Percentiles rank a stretch among this genome's conserved stretches.
phyloP scores from a whole-genome alignment of 2,888 invertebrate species.

The Ochlodes sylvanus region DNA sequence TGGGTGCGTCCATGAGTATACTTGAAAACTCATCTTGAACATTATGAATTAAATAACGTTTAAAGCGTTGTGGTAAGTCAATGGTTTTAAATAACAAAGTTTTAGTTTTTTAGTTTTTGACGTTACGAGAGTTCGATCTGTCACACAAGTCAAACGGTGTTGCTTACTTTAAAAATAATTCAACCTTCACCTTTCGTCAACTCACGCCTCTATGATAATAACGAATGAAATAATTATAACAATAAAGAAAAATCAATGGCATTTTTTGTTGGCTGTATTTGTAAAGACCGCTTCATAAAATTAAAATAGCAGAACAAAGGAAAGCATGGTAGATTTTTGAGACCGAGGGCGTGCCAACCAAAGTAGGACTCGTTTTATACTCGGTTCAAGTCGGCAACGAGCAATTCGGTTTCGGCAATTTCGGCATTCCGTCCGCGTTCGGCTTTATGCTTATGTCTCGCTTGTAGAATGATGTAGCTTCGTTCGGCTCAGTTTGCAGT shows the following conservation, averaged over 20 bases:
- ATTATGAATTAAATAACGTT: too few relatives aligned
- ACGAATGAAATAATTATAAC: too few relatives aligned
- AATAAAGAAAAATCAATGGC: too few relatives aligned
- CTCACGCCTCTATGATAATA: too few relatives aligned
- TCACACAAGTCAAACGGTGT: conserved; percentile 10
- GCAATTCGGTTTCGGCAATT: conserved; percentile 8
- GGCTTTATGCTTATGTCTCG: conserved; percentile 26
- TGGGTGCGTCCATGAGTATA: too few relatives aligned
- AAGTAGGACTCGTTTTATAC: conserved; percentile 2
- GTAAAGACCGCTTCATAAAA: not conserved
- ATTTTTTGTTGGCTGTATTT: too few relatives aligned
- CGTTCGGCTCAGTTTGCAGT: conserved; percentile 19
- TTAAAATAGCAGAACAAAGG: not conserved
- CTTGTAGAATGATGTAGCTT: too few relatives aligned
- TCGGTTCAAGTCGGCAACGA: conserved; percentile 27
- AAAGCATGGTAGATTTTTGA: conserved; percentile 23
- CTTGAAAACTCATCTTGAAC: too few relatives aligned
- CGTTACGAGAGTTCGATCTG: too few relatives aligned
- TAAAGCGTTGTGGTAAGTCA: too few relatives aligned
- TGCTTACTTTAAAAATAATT: conserved; percentile 7
- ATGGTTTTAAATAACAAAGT: too few relatives aligned
- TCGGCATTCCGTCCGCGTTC: conserved; percentile 14
- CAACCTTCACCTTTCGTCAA: not conserved
- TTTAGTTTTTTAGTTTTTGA: too few relatives aligned
- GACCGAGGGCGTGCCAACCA: conserved; percentile 14